Base-by-base conservation (phyloP, 2,113 vertebrate genomes). In the Abramis brama region DNA sequence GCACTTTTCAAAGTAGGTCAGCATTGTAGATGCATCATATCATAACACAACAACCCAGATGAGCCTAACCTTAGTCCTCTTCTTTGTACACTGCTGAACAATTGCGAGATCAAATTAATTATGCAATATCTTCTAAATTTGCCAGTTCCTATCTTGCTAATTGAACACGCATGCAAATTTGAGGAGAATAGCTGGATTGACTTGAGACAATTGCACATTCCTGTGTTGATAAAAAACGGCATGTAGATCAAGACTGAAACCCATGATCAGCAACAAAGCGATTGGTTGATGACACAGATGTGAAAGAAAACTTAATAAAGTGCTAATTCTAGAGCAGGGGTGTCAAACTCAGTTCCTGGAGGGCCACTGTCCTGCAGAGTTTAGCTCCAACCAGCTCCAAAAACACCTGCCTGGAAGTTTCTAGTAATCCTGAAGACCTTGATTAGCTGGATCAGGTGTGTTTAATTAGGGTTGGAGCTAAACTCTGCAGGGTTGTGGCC, bases 111-210 rank as follows among this genome's bases (percentile, higher is more conserved):
- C 3, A 27, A 30, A 55, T 77, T 8, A 77, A 77, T 77, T 33
- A 52, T 52, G 25, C 74, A 76, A 27, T 47, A 19, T 76, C 45
- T 30, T 76, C 15, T 52, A 15, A 19, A 52, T 30, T 27, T 17
- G 73, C 13, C 73, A 76, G 50, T 17, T 52, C 45, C n/a, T 52
- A 52, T 76, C 21, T 47, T 17, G 74, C 17, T 55, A 55, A 77
- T 52, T 77, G 74, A 55, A 77, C 25, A 13, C 74, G 4, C 47
- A 52, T 76, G n/a, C 74, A 76, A 52, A 77, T 52, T 55, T 77
- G 17, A 77, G 55, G 15, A 55, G 45, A 76, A 30, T 11, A 33
- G 47, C 47, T 77, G 45, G 45, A 77, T 30, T 33, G 47, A 77
- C 25, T 77, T 55, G 15, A 52, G 74, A 33, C 0, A 30, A 55